These are phyloP conservation scores for Eupeodes luniger DNA, from an alignment of 2,888 invertebrate genomes.

Conservation along the genomic window DNA sequence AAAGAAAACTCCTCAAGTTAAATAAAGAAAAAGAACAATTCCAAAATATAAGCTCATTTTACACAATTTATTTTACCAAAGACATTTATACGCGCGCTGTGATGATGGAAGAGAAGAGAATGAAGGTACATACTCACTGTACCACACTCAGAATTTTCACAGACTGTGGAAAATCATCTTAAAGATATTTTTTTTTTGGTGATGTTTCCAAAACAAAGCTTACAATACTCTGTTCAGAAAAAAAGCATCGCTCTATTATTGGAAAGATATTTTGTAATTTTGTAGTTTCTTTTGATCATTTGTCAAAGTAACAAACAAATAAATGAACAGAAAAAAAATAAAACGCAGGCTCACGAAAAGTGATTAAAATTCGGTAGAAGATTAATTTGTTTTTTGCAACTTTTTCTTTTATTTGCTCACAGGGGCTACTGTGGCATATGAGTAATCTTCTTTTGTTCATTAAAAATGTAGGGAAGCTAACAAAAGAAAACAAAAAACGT, in stretches of 20 bases:
- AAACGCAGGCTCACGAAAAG: conserved; percentile 28
- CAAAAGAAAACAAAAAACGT: no score
- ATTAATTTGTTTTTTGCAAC: conserved; percentile 37
- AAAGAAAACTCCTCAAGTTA: conserved; percentile 5
- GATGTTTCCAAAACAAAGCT: neutral
- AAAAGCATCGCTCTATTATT: conserved; percentile 46
- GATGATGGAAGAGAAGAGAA: neutral
- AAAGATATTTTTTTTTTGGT: neutral
- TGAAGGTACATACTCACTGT: no score
- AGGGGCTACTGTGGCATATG: conserved; percentile 54
- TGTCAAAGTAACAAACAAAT: conserved; percentile 36
- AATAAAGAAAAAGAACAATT: neutral
- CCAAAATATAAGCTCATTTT: conserved; percentile 8
- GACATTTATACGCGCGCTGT: neutral
- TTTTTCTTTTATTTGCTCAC: neutral
- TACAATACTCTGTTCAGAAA: no score
- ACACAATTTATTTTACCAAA: conserved; percentile 10
- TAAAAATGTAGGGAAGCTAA: neutral
- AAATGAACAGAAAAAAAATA: neutral
- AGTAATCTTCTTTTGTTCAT: conserved; percentile 36
- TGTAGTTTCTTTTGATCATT: conserved; percentile 53
- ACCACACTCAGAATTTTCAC: neutral
- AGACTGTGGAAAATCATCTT: conserved; percentile 1
- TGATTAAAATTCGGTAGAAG: conserved; percentile 32
- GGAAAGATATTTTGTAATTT: conserved; percentile 51